Evolutionary conservation across 23 tunicate genomes (phyloP).

Genomic region (Ciona savignyi): DNA sequence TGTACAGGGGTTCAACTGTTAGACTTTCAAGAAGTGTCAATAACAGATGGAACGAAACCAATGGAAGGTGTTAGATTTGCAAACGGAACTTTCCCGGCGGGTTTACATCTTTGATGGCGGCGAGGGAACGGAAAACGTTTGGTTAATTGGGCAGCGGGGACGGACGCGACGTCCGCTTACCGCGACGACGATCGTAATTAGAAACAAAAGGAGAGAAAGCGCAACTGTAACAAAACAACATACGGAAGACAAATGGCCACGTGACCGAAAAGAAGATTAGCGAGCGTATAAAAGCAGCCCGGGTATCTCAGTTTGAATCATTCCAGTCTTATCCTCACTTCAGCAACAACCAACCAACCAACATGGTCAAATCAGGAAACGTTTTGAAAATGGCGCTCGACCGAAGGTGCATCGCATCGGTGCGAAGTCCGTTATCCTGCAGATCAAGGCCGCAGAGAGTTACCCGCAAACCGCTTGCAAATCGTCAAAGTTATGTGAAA

Average conservation of each 20-base stretch:
- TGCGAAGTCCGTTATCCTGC: not conserved
- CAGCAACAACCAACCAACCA: no score
- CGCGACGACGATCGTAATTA: not conserved
- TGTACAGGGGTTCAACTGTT: no score
- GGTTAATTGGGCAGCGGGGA: not conserved
- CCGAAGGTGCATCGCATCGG: not conserved
- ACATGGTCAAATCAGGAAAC: not conserved
- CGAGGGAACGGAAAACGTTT: not conserved
- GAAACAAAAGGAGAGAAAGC: not conserved
- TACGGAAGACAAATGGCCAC: not conserved
- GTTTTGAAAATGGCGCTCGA: not conserved
- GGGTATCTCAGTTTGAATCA: no score
- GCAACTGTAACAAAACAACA: not conserved
- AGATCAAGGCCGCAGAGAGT: not conserved
- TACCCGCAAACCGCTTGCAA: not conserved
- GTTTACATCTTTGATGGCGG: not conserved
- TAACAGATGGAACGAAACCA: no score
- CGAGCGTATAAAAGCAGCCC: no score
- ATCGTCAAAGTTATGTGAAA: not conserved
- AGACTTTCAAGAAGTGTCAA: no score
- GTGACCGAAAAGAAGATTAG: not conserved
- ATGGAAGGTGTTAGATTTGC: not conserved
- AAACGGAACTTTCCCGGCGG: not conserved
- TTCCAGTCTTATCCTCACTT: no score
- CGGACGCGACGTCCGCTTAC: conserved; percentile 1